These are phyloP conservation scores for Bergia puertoricense DNA, from an alignment of 92 coral and sea anemone species.

Conservation along the genomic window DNA sequence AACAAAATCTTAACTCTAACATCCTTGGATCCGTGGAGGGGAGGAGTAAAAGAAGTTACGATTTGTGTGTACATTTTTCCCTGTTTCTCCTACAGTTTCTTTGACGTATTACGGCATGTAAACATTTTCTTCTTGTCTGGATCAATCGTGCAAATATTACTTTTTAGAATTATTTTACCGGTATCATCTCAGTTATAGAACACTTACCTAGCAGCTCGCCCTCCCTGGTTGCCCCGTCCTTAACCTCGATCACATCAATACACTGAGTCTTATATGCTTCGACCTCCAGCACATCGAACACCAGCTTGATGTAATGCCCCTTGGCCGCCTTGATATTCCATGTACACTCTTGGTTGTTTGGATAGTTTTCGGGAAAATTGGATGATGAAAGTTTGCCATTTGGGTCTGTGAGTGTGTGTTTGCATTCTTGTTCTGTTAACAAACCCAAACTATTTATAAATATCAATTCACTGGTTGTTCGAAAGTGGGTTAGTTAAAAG, in stretches of 20 bases:
- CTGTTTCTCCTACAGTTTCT: neutral
- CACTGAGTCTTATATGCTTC: slow-evolving; percentile 76
- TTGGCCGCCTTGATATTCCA: slow-evolving; percentile 80
- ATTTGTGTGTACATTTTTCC: no score
- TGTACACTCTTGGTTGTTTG: slow-evolving; percentile 67
- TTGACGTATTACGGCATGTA: no score
- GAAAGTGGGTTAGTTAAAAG: no score
- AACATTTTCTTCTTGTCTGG: neutral
- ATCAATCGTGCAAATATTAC: neutral
- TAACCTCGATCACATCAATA: slow-evolving; percentile 90
- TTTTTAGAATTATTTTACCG: neutral
- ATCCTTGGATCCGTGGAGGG: no score
- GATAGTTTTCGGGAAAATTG: slow-evolving; percentile 73
- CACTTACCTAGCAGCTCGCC: slow-evolving; percentile 75
- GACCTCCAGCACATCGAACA: slow-evolving; percentile 70
- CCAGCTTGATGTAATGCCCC: slow-evolving; percentile 66
- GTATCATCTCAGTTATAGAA: neutral
- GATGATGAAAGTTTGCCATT: slow-evolving; percentile 80
- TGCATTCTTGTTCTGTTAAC: slow-evolving; percentile 32
- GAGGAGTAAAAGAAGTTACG: no score
- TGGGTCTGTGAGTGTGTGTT: slow-evolving; percentile 37
- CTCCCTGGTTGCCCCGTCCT: slow-evolving; percentile 76
- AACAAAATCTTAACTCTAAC: no score
- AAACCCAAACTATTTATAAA: neutral
- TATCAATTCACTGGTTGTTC: neutral